These are phyloP conservation scores for Malacoctenus gilli DNA, from an alignment of 2,797 vertebrate species.

Conservation along the genomic window DNA sequence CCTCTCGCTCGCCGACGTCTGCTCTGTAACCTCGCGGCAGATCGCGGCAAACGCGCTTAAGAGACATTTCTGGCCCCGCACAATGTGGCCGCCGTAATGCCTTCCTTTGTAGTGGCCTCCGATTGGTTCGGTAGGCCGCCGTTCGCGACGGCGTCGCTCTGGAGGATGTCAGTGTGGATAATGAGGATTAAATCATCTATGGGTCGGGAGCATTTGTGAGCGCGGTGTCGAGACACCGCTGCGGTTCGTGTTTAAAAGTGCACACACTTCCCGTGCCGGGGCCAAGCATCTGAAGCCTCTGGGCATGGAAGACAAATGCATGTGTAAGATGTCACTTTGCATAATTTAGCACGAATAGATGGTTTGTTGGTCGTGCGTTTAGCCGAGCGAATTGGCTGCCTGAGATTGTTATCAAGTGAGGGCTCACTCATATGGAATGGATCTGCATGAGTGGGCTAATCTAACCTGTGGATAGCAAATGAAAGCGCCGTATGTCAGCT, in stretches of 20 bases:
- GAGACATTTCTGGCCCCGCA: conserved; percentile 54
- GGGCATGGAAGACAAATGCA: conserved; percentile 30
- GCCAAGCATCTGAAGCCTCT: conserved; percentile 34
- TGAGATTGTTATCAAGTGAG: conserved; percentile 32
- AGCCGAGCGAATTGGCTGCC: conserved; percentile 31
- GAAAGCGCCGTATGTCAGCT: conserved; percentile 1
- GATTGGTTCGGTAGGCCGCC: conserved; percentile 49
- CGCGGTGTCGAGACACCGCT: conserved; percentile 18
- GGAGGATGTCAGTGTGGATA: conserved; percentile 55
- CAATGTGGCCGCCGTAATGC: conserved; percentile 52
- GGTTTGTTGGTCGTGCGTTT: conserved; percentile 23
- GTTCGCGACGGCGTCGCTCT: conserved; percentile 39
- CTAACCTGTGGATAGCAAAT: conserved; percentile 22
- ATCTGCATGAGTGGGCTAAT: conserved; percentile 26
- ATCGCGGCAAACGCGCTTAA: conserved; percentile 60
- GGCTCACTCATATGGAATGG: conserved; percentile 26
- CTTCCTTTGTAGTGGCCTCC: conserved; percentile 60
- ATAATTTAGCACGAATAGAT: conserved; percentile 55
- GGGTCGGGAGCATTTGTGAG: conserved; percentile 38
- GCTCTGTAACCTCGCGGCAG: conserved; percentile 26
- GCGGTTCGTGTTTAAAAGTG: conserved; percentile 38
- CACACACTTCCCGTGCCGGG: conserved; percentile 8
- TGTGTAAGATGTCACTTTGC: conserved; percentile 52
- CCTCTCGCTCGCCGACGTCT: conserved; percentile 22
- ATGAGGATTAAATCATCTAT: conserved; percentile 71